Base-by-base conservation (phyloP, 2,888 invertebrate species). In the Pollenia labialis region DNA sequence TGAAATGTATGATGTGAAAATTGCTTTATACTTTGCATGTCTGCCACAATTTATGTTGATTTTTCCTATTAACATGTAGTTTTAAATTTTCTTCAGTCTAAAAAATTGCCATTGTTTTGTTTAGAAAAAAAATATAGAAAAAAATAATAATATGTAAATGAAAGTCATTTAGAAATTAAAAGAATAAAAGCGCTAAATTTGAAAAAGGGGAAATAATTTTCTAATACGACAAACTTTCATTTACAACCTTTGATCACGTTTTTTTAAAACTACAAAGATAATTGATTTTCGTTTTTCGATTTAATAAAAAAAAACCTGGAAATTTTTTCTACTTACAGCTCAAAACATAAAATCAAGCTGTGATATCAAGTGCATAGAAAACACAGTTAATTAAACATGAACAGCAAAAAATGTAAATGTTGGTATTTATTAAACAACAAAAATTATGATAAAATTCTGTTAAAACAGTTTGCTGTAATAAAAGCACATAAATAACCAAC, bases 11-110 rank as follows among this genome's bases (percentile, higher is more conserved):
- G 77, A 79, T 84, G 83, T 72, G 77, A 79, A 79, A 84, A 84
- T 84, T 77, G 56, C 71, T 79, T 77, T 77, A 44, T 58, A 50
- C 56, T 58, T 66, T 84, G 58, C 72, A 77, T 84, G 74, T 76
- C 72, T 50, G 40, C 44, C 50, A 74, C 56, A 72, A 58, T 79
- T 79, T 84, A 72, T 84, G 79, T 84, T 79, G 79, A 79, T 79
- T 79, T 79, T 84, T 79, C 56, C 68, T 74, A 74, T 84, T 84
- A 79, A 60, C 79, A 84, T 79, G 83, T 44, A 48, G 71, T 71
- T 77, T 77, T 56, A 79, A 66, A 83, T 77, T 83, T 77, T 83
- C 77, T 71, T 54, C 77, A 44, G 42, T 54, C 56, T 60, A 54
- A 32, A 52, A 60, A 54, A 48, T 64, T 79, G 44, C 71, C 64